These are phyloP conservation scores for Atta texana DNA, from an alignment of 1,140 invertebrate genomes.

Conservation along the genomic window DNA sequence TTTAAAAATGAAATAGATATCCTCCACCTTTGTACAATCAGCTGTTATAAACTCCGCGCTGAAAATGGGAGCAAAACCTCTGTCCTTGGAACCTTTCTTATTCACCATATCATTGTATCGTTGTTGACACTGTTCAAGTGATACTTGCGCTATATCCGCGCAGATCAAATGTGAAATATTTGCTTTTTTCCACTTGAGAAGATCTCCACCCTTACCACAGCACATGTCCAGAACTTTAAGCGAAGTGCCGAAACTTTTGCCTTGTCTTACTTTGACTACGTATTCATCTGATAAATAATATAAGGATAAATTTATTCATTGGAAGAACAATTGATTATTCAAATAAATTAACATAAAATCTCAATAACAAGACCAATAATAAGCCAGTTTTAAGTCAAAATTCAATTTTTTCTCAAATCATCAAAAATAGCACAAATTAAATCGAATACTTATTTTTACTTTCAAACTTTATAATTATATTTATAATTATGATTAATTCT, in stretches of 20 bases:
- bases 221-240: conserved; percentile 91
- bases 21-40: conserved; percentile 94
- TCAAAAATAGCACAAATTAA: background rate
- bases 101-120: conserved; percentile 88
- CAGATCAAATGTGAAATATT: conserved; percentile 95
- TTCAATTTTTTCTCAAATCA: background rate
- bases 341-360: conserved; percentile 8
- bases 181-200: conserved; percentile 97
- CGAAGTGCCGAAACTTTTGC: conserved; percentile 87
- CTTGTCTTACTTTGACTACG: conserved; percentile 88
- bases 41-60: conserved; percentile 96
- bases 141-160: conserved; percentile 97
- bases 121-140: conserved; percentile 94
- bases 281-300: conserved; percentile 87
- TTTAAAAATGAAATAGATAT: background rate
- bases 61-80: conserved; percentile 87
- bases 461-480: conserved; percentile 10
- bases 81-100: conserved; percentile 77
- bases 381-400: background rate
- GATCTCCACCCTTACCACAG: conserved; percentile 98
- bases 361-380: background rate
- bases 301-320: background rate
- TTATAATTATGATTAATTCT: background rate
- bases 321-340: background rate
- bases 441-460: background rate